These are phyloP conservation scores for Penaeus vannamei DNA, from an alignment of 1,140 invertebrate genomes.

Conservation along the genomic window DNA sequence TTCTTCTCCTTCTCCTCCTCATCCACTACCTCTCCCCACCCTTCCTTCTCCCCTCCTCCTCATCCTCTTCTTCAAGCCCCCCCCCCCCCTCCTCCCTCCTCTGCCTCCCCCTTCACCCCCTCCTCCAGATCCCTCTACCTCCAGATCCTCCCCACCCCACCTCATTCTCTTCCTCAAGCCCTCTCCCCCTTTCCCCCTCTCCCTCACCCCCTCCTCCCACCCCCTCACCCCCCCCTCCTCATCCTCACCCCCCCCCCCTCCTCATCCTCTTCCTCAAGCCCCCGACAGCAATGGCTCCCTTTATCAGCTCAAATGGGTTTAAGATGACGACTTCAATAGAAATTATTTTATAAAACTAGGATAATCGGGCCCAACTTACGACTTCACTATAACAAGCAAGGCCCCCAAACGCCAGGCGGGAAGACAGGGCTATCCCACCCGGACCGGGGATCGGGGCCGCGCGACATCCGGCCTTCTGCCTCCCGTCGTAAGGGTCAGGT, in stretches of 20 bases:
- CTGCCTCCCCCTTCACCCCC: background rate
- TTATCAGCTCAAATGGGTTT: constrained; percentile 45
- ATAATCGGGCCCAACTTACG: constrained; percentile 58
- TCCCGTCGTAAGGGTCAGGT: no score
- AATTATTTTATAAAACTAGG: constrained; percentile 64
- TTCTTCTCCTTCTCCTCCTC: no score
- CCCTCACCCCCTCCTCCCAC: background rate
- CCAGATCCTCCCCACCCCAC: no score
- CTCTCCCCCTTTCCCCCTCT: no score
- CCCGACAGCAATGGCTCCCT: constrained; percentile 39
- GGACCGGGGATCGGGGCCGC: background rate
- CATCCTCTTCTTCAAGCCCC: background rate
- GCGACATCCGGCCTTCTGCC: no score
- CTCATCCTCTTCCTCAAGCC: background rate
- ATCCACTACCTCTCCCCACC: no score
- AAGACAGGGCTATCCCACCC: constrained; percentile 1
- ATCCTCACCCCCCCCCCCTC: background rate
- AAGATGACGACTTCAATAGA: constrained; percentile 61
- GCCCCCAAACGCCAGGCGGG: background rate
- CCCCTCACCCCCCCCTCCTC: background rate
- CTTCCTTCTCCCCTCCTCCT: no score
- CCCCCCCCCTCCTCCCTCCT: no score
- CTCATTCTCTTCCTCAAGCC: no score
- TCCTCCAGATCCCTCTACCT: background rate
- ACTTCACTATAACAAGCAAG: constrained; percentile 44